Percentiles rank a stretch among this genome's conserved stretches.
Evolutionary conservation across 64 coral and sea anemone species (phyloP).

Genomic region (Pocillopora verrucosa): DNA sequence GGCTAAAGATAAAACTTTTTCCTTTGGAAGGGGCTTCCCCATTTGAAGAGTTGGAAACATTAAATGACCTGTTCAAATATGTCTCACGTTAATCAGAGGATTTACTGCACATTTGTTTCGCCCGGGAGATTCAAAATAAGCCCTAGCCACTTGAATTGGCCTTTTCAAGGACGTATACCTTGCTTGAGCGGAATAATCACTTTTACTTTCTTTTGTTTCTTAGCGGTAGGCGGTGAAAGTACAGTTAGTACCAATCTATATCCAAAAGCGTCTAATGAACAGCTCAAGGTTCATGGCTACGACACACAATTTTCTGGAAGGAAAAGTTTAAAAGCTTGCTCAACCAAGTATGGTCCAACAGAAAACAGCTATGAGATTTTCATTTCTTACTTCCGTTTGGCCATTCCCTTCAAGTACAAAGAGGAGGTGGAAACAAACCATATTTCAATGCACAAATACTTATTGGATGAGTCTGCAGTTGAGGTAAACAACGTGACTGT

Average conservation of each 20-base stretch:
- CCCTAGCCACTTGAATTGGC: no score
- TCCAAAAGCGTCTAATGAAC: background rate
- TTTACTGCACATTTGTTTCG: no score
- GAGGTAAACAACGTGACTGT: conserved; percentile 48
- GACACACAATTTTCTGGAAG: conserved; percentile 8
- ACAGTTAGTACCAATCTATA: background rate
- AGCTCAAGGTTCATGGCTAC: conserved; percentile 38
- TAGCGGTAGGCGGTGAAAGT: conserved; percentile 21
- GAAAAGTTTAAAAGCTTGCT: conserved; percentile 18
- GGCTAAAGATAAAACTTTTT: no score
- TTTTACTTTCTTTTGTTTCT: background rate
- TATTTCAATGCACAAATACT: conserved; percentile 24
- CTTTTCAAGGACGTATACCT: no score
- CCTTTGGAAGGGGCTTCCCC: no score
- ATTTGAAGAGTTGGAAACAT: no score
- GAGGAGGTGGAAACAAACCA: background rate
- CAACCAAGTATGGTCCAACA: background rate
- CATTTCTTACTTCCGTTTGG: background rate
- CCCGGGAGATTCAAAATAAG: no score
- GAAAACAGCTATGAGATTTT: conserved; percentile 17
- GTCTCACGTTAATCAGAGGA: no score
- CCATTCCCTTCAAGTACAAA: conserved; percentile 17
- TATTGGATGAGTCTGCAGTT: background rate
- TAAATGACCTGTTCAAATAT: no score
- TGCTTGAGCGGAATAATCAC: no score